These are phyloP conservation scores for Teleogryllus occipitalis DNA, from an alignment of 1,140 invertebrate genomes.

Conservation along the genomic window DNA sequence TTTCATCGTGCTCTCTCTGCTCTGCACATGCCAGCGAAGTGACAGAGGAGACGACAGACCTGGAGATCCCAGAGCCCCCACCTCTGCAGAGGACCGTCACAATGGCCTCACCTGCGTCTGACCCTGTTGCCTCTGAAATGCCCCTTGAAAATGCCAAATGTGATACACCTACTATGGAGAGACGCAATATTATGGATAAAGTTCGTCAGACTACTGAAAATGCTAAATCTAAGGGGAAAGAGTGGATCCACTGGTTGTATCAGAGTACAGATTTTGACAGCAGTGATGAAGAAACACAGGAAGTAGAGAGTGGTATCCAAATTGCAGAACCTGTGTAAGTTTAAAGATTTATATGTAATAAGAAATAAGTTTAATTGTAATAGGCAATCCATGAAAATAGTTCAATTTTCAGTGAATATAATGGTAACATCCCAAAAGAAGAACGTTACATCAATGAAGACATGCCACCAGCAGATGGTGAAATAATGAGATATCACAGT, in stretches of 20 bases:
- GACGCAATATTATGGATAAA: slow-evolving; percentile 56
- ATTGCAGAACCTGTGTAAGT: neutral
- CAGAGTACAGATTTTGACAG: neutral
- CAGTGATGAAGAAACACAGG: neutral
- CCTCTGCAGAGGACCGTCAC: neutral
- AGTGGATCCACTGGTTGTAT: slow-evolving; percentile 42
- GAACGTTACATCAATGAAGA: slow-evolving; percentile 1
- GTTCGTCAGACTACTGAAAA: slow-evolving; percentile 44
- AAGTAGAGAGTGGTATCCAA: neutral
- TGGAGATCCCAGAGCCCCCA: neutral
- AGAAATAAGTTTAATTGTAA: no score
- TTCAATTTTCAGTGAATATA: neutral
- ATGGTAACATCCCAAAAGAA: neutral
- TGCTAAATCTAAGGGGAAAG: slow-evolving; percentile 49
- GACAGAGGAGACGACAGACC: neutral
- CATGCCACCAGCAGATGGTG: slow-evolving; percentile 24
- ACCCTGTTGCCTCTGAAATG: neutral
- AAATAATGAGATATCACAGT: slow-evolving; percentile 25
- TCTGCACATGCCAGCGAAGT: neutral
- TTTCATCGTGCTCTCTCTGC: neutral
- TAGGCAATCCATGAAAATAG: neutral
- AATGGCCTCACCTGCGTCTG: neutral
- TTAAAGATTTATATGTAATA: neutral
- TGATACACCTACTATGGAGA: slow-evolving; percentile 56
- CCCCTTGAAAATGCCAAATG: slow-evolving; percentile 45